Base-by-base conservation (phyloP, 1,140 invertebrate genomes). In the Rhyacophila brunnea region DNA sequence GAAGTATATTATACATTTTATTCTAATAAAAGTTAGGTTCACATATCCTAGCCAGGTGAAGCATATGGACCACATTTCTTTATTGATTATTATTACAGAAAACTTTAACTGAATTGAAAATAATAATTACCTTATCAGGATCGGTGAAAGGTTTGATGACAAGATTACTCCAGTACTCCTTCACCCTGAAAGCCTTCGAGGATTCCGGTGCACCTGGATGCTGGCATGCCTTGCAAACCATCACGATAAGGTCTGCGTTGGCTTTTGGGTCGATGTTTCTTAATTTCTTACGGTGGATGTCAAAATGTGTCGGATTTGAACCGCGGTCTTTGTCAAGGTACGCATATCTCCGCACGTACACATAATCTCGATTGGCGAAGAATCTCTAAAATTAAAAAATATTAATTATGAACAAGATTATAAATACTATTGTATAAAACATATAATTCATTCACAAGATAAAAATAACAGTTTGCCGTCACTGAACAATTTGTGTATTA, bases 301-400 rank as follows among this genome's bases (percentile, higher is more conserved):
- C 23, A 9, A 28, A 28, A 9, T 28, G 23, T 28, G 23, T 28
- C 3, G 53, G 15, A 47, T 42, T 18, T 11, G 23, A 32, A 7
- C n/a, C 23, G 6, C 10, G 52, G 1, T 47, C 53, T 14, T 19
- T 48, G 19, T 58, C 54, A 19, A 65, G 7, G 44, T 60, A 55
- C 1, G 58, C 53, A 23, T 87, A 91, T 5, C 89, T 80, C 4
- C 91, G 80, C 60, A 90, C 85, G 71, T 90, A 95, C 0, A 93
- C 88, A 69, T 95, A 95, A 72, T 94, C 92, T 23, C 92, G 81
- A 71, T 95, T 93, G 1, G 87, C 81, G 74, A 93, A 93, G 61
- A 93, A 76, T 69, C 81, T 84, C 84, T 91, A 72, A 18, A 67
- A 70, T 49, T 1, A 38, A 55, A 48, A 50, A 38, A 28, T 34